A percentile compares a stretch with the other conserved stretches of the same genome.
Evolutionary conservation across 2,113 vertebrate genomes (phyloP).

Genomic region (Engraulis encrasicolus): DNA sequence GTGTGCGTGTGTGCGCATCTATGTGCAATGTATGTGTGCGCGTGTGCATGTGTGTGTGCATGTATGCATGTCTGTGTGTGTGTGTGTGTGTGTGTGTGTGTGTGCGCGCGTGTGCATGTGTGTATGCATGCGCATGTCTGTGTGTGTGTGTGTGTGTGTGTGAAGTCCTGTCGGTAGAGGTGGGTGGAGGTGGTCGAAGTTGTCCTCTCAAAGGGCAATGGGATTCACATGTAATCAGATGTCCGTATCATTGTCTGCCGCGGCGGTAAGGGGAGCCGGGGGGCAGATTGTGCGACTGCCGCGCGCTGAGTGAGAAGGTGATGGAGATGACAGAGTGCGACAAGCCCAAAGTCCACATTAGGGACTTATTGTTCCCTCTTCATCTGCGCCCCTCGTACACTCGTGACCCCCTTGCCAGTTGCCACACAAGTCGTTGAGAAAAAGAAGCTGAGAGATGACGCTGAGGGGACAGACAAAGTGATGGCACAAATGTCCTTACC

Average conservation of each 20-base stretch:
- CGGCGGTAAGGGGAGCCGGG: background rate
- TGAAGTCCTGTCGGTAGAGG: background rate
- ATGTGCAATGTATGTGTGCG: too few species aligned
- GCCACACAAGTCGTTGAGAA: background rate
- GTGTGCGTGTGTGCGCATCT: too few species aligned
- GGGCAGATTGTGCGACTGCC: background rate
- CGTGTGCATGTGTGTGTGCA: too few species aligned
- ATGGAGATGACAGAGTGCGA: background rate
- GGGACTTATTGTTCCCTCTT: background rate
- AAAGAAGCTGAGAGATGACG: background rate
- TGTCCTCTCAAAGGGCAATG: slow-evolving; percentile 1
- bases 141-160: background rate
- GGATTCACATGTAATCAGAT: slow-evolving; percentile 42
- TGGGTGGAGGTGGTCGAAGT: background rate
- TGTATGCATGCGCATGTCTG: background rate
- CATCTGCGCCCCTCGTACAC: background rate
- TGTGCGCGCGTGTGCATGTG: background rate
- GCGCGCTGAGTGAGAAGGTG: background rate
- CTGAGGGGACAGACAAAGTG: background rate
- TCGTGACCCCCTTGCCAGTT: background rate
- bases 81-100: too few species aligned
- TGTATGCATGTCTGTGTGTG: too few species aligned
- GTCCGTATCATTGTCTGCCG: slow-evolving; percentile 25
- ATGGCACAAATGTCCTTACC: background rate
- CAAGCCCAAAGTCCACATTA: background rate